phyloP scores from a whole-genome alignment of 2,113 vertebrate species.

The Damaliscus lunatus region DNA sequence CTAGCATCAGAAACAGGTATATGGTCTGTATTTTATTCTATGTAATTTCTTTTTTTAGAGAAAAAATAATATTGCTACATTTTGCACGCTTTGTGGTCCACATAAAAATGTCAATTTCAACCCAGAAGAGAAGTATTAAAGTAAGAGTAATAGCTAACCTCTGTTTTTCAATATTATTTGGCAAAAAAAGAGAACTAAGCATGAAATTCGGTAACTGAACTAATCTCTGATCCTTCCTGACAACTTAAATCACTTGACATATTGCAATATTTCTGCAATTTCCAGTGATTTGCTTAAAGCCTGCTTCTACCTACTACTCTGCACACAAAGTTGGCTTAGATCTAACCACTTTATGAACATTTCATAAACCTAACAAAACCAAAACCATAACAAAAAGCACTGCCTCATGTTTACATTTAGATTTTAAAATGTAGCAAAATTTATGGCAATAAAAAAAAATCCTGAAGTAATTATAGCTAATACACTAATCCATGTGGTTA shows the following conservation, averaged over 20 bases:
- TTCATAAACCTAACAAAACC: conserved; percentile 29
- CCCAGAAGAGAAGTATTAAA: conserved; percentile 38
- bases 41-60: background rate
- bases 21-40: conserved; percentile 22
- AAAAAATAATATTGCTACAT: background rate
- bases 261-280: conserved; percentile 44
- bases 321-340: background rate
- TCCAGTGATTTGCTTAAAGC: conserved; percentile 45
- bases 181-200: conserved; percentile 18
- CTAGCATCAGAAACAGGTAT: background rate
- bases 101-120: conserved; percentile 50
- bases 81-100: conserved; percentile 3
- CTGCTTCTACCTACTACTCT: background rate
- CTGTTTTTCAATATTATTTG: conserved; percentile 43
- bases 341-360: background rate
- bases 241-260: conserved; percentile 59
- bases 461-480: conserved; percentile 1
- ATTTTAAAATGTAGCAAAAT: conserved; percentile 14
- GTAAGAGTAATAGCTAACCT: conserved; percentile 32
- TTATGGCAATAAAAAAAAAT: background rate
- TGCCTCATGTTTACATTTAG: background rate
- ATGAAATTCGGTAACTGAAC: conserved; percentile 42
- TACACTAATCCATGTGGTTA: background rate
- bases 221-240: conserved; percentile 48
- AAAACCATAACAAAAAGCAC: background rate